phyloP scores from a whole-genome alignment of 2,888 invertebrate species.

The Aleiodes testaceus region DNA sequence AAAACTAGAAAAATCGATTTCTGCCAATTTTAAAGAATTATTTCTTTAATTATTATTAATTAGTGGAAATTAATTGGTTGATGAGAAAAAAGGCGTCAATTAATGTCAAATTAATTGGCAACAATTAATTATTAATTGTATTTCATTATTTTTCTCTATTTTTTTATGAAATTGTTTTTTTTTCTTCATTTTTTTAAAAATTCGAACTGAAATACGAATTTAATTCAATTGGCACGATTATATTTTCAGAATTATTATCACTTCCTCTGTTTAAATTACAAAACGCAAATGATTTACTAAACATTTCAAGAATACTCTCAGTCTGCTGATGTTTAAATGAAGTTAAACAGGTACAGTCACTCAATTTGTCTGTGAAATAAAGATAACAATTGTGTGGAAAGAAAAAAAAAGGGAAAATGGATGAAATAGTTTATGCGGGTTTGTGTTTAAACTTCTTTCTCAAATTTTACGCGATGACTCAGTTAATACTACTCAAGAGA shows the following conservation, averaged over 20 bases:
- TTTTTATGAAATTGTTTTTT: no score
- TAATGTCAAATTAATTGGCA: no score
- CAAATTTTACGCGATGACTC: conserved; percentile 54
- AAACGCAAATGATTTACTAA: neutral
- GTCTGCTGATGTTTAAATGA: conserved; percentile 38
- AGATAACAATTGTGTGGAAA: neutral
- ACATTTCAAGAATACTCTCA: conserved; percentile 11
- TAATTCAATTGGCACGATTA: neutral
- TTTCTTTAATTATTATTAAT: no score
- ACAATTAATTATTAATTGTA: no score
- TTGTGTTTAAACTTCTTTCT: conserved; percentile 34
- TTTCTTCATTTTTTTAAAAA: no score
- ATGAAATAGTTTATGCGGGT: neutral
- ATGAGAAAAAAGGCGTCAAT: no score
- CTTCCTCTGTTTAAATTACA: conserved; percentile 8
- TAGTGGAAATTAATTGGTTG: no score
- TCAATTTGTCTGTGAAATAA: neutral
- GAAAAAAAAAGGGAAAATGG: neutral
- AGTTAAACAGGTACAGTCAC: conserved; percentile 20
- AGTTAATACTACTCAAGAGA: conserved; percentile 56
- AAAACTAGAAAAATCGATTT: no score
- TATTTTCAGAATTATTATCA: conserved; percentile 17
- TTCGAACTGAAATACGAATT: neutral
- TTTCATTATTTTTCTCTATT: no score
- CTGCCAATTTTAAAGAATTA: no score